These are phyloP conservation scores for Drosophila subobscura DNA, from an alignment of 1,140 invertebrate genomes.

Conservation along the genomic window DNA sequence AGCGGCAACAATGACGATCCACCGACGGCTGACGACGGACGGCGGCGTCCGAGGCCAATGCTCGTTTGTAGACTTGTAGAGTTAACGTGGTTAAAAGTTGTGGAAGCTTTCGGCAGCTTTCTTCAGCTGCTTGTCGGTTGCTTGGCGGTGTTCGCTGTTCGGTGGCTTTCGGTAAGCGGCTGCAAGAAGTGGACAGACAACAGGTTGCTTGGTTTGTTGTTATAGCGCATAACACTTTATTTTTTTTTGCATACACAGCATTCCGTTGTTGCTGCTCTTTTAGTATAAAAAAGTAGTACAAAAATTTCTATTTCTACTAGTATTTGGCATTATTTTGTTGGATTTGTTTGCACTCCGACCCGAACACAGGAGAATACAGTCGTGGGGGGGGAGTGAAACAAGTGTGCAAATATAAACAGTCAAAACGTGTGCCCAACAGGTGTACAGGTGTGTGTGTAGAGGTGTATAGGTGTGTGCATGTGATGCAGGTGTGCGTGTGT, in stretches of 20 bases:
- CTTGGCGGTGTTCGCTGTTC: no score
- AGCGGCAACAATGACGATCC: slow-evolving; percentile 3
- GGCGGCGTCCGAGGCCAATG: slow-evolving; percentile 24
- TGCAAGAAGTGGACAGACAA: slow-evolving; percentile 6
- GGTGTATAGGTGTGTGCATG: slow-evolving; percentile 9
- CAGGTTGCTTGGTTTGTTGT: slow-evolving; percentile 6
- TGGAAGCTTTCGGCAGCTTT: slow-evolving; percentile 65
- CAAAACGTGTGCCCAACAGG: slow-evolving; percentile 64
- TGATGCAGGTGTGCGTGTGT: slow-evolving; percentile 15
- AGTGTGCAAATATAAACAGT: slow-evolving; percentile 74
- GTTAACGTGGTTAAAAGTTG: slow-evolving; percentile 71
- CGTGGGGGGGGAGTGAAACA: slow-evolving; percentile 46
- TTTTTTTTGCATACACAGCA: slow-evolving; percentile 67
- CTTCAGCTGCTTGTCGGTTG: slow-evolving; percentile 34
- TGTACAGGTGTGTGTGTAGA: slow-evolving; percentile 43
- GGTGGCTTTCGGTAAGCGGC: slow-evolving; percentile 6
- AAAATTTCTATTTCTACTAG: slow-evolving; percentile 70
- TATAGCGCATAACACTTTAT: slow-evolving; percentile 38
- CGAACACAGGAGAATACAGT: background rate
- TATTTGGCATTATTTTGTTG: slow-evolving; percentile 53
- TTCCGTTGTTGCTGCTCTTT: slow-evolving; percentile 49
- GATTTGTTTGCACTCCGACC: slow-evolving; percentile 65
- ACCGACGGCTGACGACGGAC: background rate
- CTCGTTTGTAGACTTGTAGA: slow-evolving; percentile 41
- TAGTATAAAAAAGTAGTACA: slow-evolving; percentile 75